Evolutionary conservation across 2,113 vertebrate species (phyloP), one percentile per base, ranked within the genome.

Genomic region (Microcebus murinus): DNA sequence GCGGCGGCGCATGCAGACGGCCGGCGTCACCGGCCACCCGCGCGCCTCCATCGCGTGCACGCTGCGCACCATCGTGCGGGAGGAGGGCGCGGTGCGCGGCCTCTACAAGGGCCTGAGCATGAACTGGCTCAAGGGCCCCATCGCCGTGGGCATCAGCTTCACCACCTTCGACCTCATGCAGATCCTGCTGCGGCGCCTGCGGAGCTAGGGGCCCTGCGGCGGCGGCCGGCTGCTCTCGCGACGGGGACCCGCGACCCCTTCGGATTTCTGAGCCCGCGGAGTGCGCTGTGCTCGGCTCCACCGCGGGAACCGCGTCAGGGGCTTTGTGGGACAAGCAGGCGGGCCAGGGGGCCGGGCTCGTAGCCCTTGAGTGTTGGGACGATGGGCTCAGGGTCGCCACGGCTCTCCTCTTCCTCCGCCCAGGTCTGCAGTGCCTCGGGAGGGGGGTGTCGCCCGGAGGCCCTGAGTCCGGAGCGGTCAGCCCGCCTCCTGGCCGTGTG

Each of bases 71-170:
- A 99, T 99, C 3, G 97, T 99, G 27, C 34, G 98, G 0, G 99
- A 99, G 94, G 99, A 99, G 96, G 99, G 99, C 21, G 92, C 99
- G 0, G 57, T 99, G 94, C 98, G 99, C 0, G 99, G 99, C 77
- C 97, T 99, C 34, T 99, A 99, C 98, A 99, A 99, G 96, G 99
- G 99, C 87, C 99, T 99, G 95, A 99, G 99, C 98, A 99, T 99
- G 99, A 99, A 99, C 98, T 99, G 99, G 99, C 99, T 99, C 85
- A 99, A 99, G 90, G 99, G 99, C 10, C 99, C 99, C 31, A 99
- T 99, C 11, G 99, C 99, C 0, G 99, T 99, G 94, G 99, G 99
- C 18, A 99, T 99, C 98, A 99, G 99, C 98, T 99, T 99, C 98
- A 99, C 99, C 90, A 99, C 99, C 96, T 99, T 99, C 79, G 99